Base-by-base conservation (phyloP, 1,140 invertebrate species). In the Scaptomyza montana region DNA sequence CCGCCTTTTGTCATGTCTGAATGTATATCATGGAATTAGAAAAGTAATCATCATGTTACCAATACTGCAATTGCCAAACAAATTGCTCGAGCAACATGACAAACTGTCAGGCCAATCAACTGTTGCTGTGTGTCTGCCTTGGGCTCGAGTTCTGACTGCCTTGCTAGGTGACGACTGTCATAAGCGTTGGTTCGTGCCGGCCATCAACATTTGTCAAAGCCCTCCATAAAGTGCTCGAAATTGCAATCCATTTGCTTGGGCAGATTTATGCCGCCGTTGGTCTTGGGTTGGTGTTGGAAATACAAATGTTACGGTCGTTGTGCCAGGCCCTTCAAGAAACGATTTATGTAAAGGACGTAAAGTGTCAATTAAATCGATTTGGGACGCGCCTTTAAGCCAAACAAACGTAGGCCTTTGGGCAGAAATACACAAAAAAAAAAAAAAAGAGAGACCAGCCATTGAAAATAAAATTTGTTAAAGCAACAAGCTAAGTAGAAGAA, bases 301-400 rank as follows among this genome's bases (percentile, higher is more conserved):
- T 72, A 78, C 74, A 87, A 85, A 87, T 85, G 81, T 87, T 76
- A 87, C 84, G 81, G 78, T 55, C 75, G 82, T 84, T 89, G 84
- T 33, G 70, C 62, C 46, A 16, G 50, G 43, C 62, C 19, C 43
- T 16, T 60, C 55, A 47, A 41, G 67, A 41, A 57, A 50, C 84
- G 71, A 89, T 86, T 86, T 87, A 73, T 86, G 75, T 56, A 36
- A 12, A 49, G 66, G 55, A 63, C 76, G 59, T 66, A 89, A 87
- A 87, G 76, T 82, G 78, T 78, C 84, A 61, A 73, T 73, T 61
- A 73, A 68, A 73, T 73, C 57, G 70, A 73, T 68, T 73, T 69
- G 65, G 53, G 54, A 49, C 39, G 36, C 21, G 33, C 51, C 64
- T 59, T 63, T 33, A 74, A 69, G 43, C 46, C 51, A 9, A 13